Base-by-base conservation (phyloP, 2,888 invertebrate genomes). In the Lycaena phlaeas region DNA sequence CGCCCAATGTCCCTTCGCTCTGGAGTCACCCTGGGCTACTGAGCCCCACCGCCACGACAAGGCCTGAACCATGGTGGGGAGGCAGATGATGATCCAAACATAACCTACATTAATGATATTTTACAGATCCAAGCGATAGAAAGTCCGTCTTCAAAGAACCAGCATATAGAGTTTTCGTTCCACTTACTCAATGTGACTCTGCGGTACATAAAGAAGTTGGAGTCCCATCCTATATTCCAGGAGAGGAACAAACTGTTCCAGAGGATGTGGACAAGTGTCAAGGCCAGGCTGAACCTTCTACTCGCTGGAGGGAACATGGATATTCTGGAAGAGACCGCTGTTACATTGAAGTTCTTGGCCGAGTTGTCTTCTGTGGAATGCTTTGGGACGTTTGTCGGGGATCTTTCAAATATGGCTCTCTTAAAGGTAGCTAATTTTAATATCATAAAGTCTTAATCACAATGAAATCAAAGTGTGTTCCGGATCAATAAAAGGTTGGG, bases 161-260 rank as follows among this genome's bases (percentile, higher is more conserved):
- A 64, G 12, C 69, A 81, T 45, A 49, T 81, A 0, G 74, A 73
- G 26, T 57, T 71, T 0, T 72, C 82, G 0, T 49, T 77, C 1
- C 71, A 78, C 40, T 56, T 82, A 0, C 41, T 84, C 12, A 81
- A 64, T 36, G 60, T 76, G 0, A 50, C 60, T 0, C 42, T 84
- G 1, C 52, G 82, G 2, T 63, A 82, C 39, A 55, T 68, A n/a
- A 82, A 79, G 17, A 82, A 76, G 46, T 49, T 84, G 1, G 78
- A 79, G 46, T 48, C 63, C 0, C 76, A 82, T 41, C 38, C 60
- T 0, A 56, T 75, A 11, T 81, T 78, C 49, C 48, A 66, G 36
- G 57, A 68, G 11, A 77, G 66, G 49, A 77, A 81, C 42, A 61
- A 67, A 39, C 27, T 79, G 0, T 66, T 72, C 40, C 30, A 57